Conservation (phyloP, 2,797 vertebrate species). For the Mormyrops boulengeri region DNA sequence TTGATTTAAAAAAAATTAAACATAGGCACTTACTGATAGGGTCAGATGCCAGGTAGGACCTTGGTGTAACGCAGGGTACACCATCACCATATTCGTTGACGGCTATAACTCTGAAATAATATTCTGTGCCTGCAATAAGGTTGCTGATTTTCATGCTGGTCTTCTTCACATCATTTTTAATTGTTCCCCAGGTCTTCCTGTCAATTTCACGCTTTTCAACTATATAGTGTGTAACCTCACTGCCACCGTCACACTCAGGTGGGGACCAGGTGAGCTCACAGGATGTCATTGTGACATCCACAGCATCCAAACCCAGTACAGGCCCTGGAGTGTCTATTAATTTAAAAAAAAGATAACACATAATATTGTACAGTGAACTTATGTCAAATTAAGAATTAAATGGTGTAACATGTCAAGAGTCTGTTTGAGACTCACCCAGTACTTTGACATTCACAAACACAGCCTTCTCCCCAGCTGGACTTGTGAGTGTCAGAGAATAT, state of each 20-base stretch:
- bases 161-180: constrained; percentile 79
- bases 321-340: constrained; percentile 89
- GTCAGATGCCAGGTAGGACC: constrained; percentile 84
- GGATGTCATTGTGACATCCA: constrained; percentile 80
- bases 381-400: background rate
- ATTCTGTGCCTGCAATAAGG: constrained; percentile 82
- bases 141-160: constrained; percentile 79
- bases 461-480: constrained; percentile 88
- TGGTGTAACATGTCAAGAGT: background rate
- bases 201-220: constrained; percentile 89
- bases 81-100: constrained; percentile 92
- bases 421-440: constrained; percentile 68
- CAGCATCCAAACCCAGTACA: constrained; percentile 74
- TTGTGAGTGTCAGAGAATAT: constrained; percentile 85
- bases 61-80: constrained; percentile 75
- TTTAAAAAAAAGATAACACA: constrained; percentile 6
- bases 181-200: constrained; percentile 86
- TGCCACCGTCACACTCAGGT: constrained; percentile 88
- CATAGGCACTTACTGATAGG: constrained; percentile 79
- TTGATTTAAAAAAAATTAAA: constrained; percentile 3
- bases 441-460: constrained; percentile 94
- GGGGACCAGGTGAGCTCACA: constrained; percentile 80
- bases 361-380: background rate
- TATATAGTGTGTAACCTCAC: constrained; percentile 86
- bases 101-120: constrained; percentile 89